Base-by-base conservation (phyloP, 2,888 invertebrate genomes). In the Drosophila borealis region DNA sequence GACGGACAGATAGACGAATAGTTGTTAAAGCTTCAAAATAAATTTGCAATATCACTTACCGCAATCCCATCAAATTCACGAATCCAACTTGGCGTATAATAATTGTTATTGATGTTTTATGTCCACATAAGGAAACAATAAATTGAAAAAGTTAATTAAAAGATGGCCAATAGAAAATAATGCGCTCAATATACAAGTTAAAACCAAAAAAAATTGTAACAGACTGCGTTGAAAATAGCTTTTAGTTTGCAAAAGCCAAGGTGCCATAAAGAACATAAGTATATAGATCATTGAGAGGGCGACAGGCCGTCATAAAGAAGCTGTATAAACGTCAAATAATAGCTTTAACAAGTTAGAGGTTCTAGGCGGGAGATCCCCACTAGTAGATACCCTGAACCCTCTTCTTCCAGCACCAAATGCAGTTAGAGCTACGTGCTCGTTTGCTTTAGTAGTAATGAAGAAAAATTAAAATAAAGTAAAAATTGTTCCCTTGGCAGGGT, bases 271-370 rank as follows among this genome's bases (percentile, higher is more conserved):
- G 42, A 88, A 84, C 70, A 81, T 53, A 1, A 60, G 0, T 4
- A 79, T 33, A 49, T 84, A 88, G 2, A 74, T 5, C 48, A 77
- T 34, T 9, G 83, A 84, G 36, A 84, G n/a, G 2, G 17, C 74
- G 10, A 73, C 66, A 1, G 83, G 83, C 4, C 83, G 69, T 11
- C 51, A 11, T 9, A 85, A 55, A 2, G 69, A 53, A 25, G 72
- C 83, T 83, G 14, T 3, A 36, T 17, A 0, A 4, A 46, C 25
- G 4, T 6, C 33, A 44, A 33, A 13, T 14, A 36, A 17, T 14
- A 21, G n/a, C 10, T 9, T 33, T 17, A 9, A 21, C 34, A 45
- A n/a, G n/a, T n/a, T n/a, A n/a, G n/a, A n/a, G n/a, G n/a, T n/a
- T n/a, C n/a, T n/a, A n/a, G n/a, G n/a, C n/a, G n/a, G n/a, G n/a